phyloP scores from a whole-genome alignment of 2,888 invertebrate genomes.

The Craniophora ligustri region DNA sequence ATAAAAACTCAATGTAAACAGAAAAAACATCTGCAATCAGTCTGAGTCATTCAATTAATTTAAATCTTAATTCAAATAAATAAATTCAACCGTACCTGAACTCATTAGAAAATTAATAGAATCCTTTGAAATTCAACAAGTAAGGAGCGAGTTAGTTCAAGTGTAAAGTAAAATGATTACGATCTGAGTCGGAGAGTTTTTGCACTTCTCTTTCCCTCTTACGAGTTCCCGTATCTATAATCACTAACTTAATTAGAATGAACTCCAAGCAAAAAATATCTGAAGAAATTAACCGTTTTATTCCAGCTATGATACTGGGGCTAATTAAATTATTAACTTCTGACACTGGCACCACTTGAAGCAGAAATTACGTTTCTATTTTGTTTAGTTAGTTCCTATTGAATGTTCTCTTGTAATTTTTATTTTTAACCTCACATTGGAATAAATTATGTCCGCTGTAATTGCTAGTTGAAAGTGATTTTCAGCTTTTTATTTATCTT shows the following conservation, averaged over 20 bases:
- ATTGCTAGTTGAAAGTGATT: too few relatives aligned
- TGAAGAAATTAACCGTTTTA: slow-evolving; percentile 77
- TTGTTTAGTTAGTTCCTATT: slow-evolving; percentile 1
- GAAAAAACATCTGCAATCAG: not conserved
- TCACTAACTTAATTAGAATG: slow-evolving; percentile 79
- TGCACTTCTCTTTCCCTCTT: slow-evolving; percentile 41
- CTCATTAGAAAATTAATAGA: slow-evolving; percentile 54
- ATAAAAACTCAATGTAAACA: not conserved
- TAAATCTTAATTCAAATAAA: slow-evolving; percentile 15
- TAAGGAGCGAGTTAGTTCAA: slow-evolving; percentile 65
- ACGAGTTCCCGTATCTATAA: slow-evolving; percentile 60
- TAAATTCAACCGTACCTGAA: slow-evolving; percentile 44
- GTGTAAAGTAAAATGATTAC: slow-evolving; percentile 75
- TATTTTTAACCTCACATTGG: not conserved
- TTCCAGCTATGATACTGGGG: slow-evolving; percentile 70
- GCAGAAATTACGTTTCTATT: slow-evolving; percentile 25
- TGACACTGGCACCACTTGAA: slow-evolving; percentile 27
- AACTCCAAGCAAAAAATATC: slow-evolving; percentile 74
- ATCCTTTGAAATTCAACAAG: slow-evolving; percentile 60
- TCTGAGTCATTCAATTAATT: not conserved
- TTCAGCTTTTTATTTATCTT: too few relatives aligned
- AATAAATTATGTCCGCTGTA: not conserved
- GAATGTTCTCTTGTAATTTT: slow-evolving; percentile 12
- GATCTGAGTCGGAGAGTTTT: slow-evolving; percentile 70
- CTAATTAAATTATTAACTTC: slow-evolving; percentile 67